These are phyloP conservation scores for Pseudochirops corinnae DNA, from an alignment of 2,797 vertebrate genomes.

Conservation along the genomic window DNA sequence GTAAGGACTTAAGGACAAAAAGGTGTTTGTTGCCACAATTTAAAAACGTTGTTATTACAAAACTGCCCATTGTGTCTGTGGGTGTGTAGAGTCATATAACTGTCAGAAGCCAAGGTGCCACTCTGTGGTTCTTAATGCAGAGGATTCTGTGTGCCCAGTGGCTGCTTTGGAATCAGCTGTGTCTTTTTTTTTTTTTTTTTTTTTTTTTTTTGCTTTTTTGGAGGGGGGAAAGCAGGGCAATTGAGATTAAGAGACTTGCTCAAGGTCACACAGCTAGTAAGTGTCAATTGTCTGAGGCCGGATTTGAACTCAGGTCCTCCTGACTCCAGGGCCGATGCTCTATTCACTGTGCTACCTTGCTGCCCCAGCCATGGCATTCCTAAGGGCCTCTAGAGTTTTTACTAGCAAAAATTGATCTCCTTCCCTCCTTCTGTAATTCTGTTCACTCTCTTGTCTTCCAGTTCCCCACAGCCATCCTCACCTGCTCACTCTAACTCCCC, in stretches of 20 bases:
- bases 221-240: no score
- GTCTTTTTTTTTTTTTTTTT: no score
- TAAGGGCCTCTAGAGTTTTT: background rate
- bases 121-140: background rate
- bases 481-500: background rate
- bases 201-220: no score
- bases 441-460: background rate
- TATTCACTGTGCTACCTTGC: no score
- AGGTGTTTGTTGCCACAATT: background rate
- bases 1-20: background rate
- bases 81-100: background rate
- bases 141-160: background rate
- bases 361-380: background rate
- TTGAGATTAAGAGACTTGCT: no score
- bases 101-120: background rate
- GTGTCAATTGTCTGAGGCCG: no score
- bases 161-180: background rate
- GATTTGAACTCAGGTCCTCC: no score
- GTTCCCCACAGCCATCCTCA: background rate
- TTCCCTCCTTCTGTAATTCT: background rate
- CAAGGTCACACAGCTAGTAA: no score
- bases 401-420: background rate
- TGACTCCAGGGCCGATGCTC: no score
- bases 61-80: background rate
- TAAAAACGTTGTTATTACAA: background rate